Percentiles rank a stretch among this genome's conserved stretches.
Evolutionary conservation across 2,888 invertebrate species (phyloP).

Genomic region (Pediacus dermestoides): DNA sequence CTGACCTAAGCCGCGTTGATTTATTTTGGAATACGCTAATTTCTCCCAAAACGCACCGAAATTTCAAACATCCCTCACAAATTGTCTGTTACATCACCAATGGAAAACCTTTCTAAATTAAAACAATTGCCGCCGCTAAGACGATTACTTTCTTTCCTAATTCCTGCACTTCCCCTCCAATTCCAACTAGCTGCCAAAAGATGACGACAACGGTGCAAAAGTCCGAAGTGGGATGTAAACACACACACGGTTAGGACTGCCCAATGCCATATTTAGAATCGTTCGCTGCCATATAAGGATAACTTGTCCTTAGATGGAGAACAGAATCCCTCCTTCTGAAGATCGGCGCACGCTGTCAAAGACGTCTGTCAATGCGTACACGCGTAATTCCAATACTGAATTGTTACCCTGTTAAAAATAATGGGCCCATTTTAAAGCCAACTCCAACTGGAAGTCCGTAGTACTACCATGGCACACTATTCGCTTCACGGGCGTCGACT

Average conservation of each 20-base stretch:
- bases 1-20: constrained; percentile 38
- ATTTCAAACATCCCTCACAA: constrained; percentile 19
- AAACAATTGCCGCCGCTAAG: too few species aligned
- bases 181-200: constrained; percentile 12
- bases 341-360: constrained; percentile 35
- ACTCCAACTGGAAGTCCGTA: too few species aligned
- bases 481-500: too few species aligned
- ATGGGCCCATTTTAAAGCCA: constrained; percentile 20
- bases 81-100: too few species aligned
- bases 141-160: constrained; percentile 1
- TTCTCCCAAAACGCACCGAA: constrained; percentile 34
- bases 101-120: too few species aligned
- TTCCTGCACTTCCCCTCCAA: constrained; percentile 7
- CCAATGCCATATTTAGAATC: constrained; percentile 80
- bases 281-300: constrained; percentile 78
- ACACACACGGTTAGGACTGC: constrained; percentile 56
- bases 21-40: constrained; percentile 38
- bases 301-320: constrained; percentile 76
- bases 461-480: too few species aligned
- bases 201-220: constrained; percentile 28
- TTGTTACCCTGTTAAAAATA: constrained; percentile 26
- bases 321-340: constrained; percentile 68
- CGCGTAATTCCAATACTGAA: constrained; percentile 31
- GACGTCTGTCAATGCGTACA: constrained; percentile 33
- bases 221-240: constrained; percentile 48